Percentiles rank a stretch among this genome's conserved stretches.
Conservation (phyloP, 2,888 invertebrate genomes). For the Himalopsyche japonica region DNA sequence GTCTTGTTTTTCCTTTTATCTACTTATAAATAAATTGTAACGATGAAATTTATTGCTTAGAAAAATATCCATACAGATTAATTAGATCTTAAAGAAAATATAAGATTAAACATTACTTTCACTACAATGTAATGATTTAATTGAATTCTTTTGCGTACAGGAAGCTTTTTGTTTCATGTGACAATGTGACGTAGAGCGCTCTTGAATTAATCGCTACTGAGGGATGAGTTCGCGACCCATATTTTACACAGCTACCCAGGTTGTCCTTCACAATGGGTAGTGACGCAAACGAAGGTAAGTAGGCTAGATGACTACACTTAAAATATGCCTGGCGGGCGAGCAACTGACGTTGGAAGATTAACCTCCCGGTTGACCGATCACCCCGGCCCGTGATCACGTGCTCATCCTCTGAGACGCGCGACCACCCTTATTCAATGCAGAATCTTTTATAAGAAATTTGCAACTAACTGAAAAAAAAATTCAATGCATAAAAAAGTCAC, state of each 20-base stretch:
- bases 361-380: conserved; percentile 36
- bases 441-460: conserved; percentile 6
- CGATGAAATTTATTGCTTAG: too few species aligned
- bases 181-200: not conserved
- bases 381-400: conserved; percentile 9
- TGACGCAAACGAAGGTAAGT: not conserved
- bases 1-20: too few species aligned
- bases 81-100: too few species aligned
- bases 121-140: too few species aligned
- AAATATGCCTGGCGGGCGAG: conserved; percentile 20
- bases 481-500: not conserved
- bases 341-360: conserved; percentile 29
- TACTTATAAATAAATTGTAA: too few species aligned
- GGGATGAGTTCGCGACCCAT: not conserved
- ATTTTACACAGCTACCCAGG: not conserved
- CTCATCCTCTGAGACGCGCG: not conserved
- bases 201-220: not conserved
- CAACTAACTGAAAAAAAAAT: conserved; percentile 28
- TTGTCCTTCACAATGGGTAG: not conserved
- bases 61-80: too few species aligned
- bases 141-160: too few species aligned
- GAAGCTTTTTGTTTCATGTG: not conserved
- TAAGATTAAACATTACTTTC: too few species aligned
- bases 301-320: not conserved
- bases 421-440: not conserved